Conservation (phyloP, 2,888 invertebrate genomes). For the Drosophila gaucha region DNA sequence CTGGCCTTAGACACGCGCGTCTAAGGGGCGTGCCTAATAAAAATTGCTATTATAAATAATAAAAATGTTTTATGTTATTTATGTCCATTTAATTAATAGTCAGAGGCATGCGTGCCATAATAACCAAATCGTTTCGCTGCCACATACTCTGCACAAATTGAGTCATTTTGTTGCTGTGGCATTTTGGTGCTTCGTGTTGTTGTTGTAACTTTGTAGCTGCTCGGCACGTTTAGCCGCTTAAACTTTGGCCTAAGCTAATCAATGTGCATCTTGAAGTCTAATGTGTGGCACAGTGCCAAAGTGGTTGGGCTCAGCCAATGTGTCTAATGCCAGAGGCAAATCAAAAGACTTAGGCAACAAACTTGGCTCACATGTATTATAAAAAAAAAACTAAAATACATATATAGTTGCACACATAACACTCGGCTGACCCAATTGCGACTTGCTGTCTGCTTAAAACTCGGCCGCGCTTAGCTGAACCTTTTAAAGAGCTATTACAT, state of each 20-base stretch:
- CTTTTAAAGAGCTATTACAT: conserved; percentile 79
- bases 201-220: conserved; percentile 4
- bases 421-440: conserved; percentile 73
- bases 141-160: conserved; percentile 49
- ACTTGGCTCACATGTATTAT: conserved; percentile 68
- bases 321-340: conserved; percentile 60
- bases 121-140: conserved; percentile 18
- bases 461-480: conserved; percentile 66
- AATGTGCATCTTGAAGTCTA: conserved; percentile 67
- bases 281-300: conserved; percentile 68
- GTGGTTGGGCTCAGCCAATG: conserved; percentile 33
- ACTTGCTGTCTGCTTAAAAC: conserved; percentile 37
- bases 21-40: conserved; percentile 44
- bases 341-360: conserved; percentile 66
- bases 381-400: conserved; percentile 7
- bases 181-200: conserved; percentile 24
- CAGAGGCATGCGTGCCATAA: conserved; percentile 49
- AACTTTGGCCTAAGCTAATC: conserved; percentile 70
- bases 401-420: conserved; percentile 67
- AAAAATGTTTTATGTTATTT: conserved; percentile 38
- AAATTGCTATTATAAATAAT: conserved; percentile 22
- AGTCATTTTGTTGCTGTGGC: conserved; percentile 53
- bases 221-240: conserved; percentile 75
- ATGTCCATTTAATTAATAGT: conserved; percentile 46
- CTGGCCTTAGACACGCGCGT: conserved; percentile 40